phyloP scores from a whole-genome alignment of 2,888 invertebrate genomes.

The Muscina levida region DNA sequence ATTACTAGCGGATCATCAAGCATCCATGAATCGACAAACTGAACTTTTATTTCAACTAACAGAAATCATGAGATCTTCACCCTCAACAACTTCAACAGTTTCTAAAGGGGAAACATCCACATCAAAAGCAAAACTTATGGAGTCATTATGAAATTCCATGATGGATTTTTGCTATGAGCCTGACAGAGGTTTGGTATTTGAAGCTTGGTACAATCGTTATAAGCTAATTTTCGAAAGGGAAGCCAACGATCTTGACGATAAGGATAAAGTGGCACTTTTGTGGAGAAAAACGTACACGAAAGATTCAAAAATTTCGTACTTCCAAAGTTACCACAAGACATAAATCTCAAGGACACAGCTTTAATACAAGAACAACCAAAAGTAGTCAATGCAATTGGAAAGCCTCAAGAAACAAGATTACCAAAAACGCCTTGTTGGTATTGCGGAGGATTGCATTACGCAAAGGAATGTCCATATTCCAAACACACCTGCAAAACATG shows the following conservation, averaged over 20 bases:
- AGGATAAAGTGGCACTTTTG: background rate
- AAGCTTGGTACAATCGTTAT: constrained; percentile 5
- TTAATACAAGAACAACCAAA: constrained; percentile 11
- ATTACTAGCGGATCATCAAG: constrained; percentile 22
- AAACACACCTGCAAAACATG: constrained; percentile 45
- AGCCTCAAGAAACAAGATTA: background rate
- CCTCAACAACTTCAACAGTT: background rate
- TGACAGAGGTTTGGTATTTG: too few relatives aligned
- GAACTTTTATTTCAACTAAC: background rate
- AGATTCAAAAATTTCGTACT: constrained; percentile 13
- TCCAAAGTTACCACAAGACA: background rate
- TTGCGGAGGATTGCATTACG: constrained; percentile 52
- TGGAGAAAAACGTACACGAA: too few relatives aligned
- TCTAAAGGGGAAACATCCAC: background rate
- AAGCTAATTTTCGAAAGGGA: constrained; percentile 27
- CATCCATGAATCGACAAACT: constrained; percentile 10
- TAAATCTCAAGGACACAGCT: background rate
- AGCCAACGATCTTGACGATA: background rate
- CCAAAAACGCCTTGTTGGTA: constrained; percentile 52
- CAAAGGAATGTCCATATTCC: constrained; percentile 33
- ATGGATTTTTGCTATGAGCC: constrained; percentile 24
- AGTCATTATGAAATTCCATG: constrained; percentile 25
- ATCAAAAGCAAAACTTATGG: constrained; percentile 30
- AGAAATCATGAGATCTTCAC: too few relatives aligned
- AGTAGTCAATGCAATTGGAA: background rate